Conservation (phyloP, 2,888 invertebrate species). For the Sesia bembeciformis region DNA sequence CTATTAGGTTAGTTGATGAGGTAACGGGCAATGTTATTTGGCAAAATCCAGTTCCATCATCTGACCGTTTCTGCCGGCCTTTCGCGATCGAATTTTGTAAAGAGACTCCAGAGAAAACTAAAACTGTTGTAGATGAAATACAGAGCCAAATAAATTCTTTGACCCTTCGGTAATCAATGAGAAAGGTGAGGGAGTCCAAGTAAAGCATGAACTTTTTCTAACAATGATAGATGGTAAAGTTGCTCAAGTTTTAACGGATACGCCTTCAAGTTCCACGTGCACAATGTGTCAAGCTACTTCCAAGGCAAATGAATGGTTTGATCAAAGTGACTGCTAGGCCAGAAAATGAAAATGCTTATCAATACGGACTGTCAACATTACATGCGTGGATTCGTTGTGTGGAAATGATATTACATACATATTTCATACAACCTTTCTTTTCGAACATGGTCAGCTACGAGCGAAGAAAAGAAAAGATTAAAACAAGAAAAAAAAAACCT, state of each 20-base stretch:
- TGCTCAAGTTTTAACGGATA: background rate
- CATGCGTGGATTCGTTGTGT: constrained; percentile 7
- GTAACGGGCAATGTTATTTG: background rate
- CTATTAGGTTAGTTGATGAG: background rate
- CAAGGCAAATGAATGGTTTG: constrained; percentile 12
- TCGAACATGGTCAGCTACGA: too few species aligned
- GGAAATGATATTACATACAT: constrained; percentile 5
- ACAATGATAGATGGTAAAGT: constrained; percentile 1
- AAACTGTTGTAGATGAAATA: background rate
- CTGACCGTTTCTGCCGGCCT: background rate
- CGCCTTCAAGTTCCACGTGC: constrained; percentile 5
- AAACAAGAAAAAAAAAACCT: too few species aligned
- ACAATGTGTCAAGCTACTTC: constrained; percentile 9
- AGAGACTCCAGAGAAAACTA: background rate
- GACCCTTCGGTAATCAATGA: background rate
- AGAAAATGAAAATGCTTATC: constrained; percentile 8
- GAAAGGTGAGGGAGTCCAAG: background rate
- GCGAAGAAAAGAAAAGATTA: too few species aligned
- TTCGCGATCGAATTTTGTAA: background rate
- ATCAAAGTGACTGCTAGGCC: constrained; percentile 5
- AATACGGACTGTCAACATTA: constrained; percentile 14
- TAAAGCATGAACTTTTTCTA: background rate
- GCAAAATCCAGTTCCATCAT: background rate
- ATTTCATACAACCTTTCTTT: too few species aligned
- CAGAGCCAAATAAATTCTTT: background rate